phyloP scores from a whole-genome alignment of 2,888 invertebrate species.

The Tanypteryx hageni region DNA sequence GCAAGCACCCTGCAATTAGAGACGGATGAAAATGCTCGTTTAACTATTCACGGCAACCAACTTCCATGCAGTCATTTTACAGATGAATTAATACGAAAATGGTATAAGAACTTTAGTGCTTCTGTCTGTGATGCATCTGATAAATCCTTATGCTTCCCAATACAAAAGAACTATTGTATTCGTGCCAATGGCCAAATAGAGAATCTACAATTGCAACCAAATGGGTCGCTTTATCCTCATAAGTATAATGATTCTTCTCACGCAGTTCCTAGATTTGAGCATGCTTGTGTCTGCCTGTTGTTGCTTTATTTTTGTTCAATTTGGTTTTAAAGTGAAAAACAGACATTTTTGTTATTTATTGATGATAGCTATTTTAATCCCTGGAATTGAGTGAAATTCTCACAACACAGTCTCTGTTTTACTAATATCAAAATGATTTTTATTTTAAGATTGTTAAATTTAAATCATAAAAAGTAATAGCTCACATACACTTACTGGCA shows the following conservation, averaged over 20 bases:
- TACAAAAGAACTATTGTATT: constrained; percentile 33
- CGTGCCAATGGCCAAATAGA: constrained; percentile 6
- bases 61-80: constrained; percentile 15
- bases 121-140: neutral
- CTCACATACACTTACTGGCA: no score
- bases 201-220: neutral
- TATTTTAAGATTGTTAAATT: no score
- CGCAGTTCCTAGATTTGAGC: neutral
- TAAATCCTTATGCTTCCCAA: neutral
- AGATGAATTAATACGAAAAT: neutral
- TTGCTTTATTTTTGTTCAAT: no score
- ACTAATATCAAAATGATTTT: no score
- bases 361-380: no score
- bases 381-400: no score
- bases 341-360: no score
- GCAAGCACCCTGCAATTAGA: neutral
- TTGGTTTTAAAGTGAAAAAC: no score
- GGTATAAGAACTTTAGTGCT: neutral
- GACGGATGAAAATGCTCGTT: neutral
- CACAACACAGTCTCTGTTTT: no score
- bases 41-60: neutral
- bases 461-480: no score
- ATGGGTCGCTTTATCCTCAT: neutral
- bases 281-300: no score
- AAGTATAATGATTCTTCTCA: neutral